Evolutionary conservation across 2,888 invertebrate genomes (phyloP).

Genomic region (Spisula subtruncata): DNA sequence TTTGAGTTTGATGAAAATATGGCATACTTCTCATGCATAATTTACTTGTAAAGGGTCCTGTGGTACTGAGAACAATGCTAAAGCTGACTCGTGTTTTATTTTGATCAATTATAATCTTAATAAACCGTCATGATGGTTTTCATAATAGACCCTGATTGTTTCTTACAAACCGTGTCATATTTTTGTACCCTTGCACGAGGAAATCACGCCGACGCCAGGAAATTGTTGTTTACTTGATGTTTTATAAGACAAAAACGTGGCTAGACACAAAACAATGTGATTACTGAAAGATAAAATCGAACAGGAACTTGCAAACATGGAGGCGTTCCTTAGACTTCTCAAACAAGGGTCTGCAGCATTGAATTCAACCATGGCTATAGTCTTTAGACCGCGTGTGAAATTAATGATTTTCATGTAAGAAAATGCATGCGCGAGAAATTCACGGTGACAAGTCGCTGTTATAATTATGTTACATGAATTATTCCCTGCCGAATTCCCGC

Average conservation of each 20-base stretch:
- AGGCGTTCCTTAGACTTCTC: background rate
- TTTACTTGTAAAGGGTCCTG: background rate
- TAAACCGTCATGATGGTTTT: background rate
- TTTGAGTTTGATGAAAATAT: conserved; percentile 30
- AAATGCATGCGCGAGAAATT: background rate
- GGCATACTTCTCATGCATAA: conserved; percentile 21
- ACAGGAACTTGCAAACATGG: background rate
- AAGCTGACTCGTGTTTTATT: background rate
- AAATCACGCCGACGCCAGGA: background rate
- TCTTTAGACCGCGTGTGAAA: background rate
- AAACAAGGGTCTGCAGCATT: background rate
- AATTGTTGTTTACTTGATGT: background rate
- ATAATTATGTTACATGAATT: background rate
- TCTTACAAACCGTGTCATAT: background rate
- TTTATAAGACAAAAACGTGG: background rate
- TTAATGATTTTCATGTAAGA: background rate
- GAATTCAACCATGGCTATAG: background rate
- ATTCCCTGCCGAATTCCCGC: background rate
- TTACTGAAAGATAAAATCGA: background rate
- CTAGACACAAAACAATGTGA: background rate
- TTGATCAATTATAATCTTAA: background rate
- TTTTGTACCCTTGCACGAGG: background rate
- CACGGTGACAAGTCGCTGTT: background rate
- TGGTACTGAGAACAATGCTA: background rate
- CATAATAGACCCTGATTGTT: background rate